A percentile compares a stretch with the other conserved stretches of the same genome.
Conservation (phyloP, 2,797 vertebrate genomes). For the Alcedo quadribrachys region DNA sequence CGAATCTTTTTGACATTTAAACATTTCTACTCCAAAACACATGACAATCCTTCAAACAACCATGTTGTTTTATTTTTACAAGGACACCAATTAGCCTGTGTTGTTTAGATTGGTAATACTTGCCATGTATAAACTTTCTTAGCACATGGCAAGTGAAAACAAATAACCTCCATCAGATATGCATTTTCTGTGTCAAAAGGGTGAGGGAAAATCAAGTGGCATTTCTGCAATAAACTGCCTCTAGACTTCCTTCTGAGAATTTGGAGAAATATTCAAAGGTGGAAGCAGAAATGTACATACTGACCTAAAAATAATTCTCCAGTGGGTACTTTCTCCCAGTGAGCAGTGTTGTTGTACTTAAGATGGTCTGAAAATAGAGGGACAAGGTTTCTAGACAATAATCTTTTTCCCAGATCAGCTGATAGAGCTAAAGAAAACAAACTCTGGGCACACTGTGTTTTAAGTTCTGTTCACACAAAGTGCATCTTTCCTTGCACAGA, state of each 20-base stretch:
- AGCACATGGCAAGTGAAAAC: conserved; percentile 72
- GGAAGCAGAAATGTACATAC: not conserved
- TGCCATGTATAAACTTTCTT: conserved; percentile 63
- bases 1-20: conserved; percentile 58
- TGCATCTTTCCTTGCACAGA: not conserved
- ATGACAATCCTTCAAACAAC: conserved; percentile 73
- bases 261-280: not conserved
- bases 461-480: not conserved
- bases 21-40: conserved; percentile 42
- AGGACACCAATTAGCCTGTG: conserved; percentile 64
- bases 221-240: conserved; percentile 4
- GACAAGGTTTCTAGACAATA: not conserved
- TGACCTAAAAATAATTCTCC: not conserved
- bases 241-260: not conserved
- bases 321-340: not conserved
- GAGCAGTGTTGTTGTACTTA: not conserved
- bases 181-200: conserved; percentile 51
- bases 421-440: conserved; percentile 35
- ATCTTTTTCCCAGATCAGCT: not conserved
- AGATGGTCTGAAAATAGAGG: conserved; percentile 8
- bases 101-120: conserved; percentile 75
- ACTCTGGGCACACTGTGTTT: not conserved
- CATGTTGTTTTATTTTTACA: conserved; percentile 74
- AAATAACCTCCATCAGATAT: conserved; percentile 66
- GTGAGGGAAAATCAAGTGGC: conserved; percentile 28